phyloP scores from a whole-genome alignment of 2,888 invertebrate genomes.

The Drosophila yooni region DNA sequence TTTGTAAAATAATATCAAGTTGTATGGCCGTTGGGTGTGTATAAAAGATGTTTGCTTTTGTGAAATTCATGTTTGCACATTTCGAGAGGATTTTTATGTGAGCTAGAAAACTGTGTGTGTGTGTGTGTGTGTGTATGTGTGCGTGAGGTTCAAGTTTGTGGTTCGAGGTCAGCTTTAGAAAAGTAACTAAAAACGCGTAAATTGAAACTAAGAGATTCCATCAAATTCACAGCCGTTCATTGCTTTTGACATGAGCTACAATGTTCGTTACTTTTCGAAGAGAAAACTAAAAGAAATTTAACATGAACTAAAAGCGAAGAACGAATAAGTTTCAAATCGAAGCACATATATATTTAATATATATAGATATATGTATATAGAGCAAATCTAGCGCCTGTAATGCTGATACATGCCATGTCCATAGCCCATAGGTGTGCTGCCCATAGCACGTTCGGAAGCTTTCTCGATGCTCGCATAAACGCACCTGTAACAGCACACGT shows the following conservation, averaged over 20 bases:
- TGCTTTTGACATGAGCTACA: conserved; percentile 84
- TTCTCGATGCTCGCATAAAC: conserved; percentile 86
- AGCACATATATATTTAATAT: neutral
- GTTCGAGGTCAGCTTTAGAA: conserved; percentile 32
- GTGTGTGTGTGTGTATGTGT: neutral
- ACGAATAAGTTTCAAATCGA: neutral
- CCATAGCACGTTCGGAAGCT: conserved; percentile 85
- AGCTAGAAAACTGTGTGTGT: conserved; percentile 33
- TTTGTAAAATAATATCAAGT: conserved; percentile 66
- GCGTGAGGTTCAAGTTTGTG: conserved; percentile 19
- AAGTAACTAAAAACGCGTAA: conserved; percentile 56
- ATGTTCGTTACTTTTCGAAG: conserved; percentile 72
- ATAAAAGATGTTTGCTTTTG: conserved; percentile 70
- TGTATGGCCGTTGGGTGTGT: conserved; percentile 65
- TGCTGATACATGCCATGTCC: conserved; percentile 83
- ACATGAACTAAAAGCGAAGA: conserved; percentile 1
- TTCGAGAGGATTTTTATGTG: conserved; percentile 42
- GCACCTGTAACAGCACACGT: conserved; percentile 93
- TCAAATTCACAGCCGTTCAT: conserved; percentile 84
- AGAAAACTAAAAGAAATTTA: neutral
- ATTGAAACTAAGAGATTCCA: conserved; percentile 72
- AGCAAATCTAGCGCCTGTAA: conserved; percentile 84
- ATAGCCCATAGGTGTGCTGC: conserved; percentile 85
- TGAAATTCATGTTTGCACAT: conserved; percentile 53
- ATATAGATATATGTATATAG: conserved; percentile 23